Base-by-base conservation (phyloP, 2,797 vertebrate genomes). In the Lophius americanus region DNA sequence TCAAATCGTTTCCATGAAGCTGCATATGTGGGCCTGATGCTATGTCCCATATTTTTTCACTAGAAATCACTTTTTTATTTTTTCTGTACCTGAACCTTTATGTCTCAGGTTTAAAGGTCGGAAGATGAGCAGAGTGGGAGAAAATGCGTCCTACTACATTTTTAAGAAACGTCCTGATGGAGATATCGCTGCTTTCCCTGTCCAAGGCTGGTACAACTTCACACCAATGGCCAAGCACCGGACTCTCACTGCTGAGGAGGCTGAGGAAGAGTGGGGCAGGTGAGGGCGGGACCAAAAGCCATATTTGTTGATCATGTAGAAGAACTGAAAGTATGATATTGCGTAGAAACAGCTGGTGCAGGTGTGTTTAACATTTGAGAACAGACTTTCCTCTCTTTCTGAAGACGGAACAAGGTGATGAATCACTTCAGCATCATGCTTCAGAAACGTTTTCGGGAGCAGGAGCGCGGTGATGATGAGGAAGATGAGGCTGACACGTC, bases 361-460 rank as follows among this genome's bases (percentile, higher is more conserved):
- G 9, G 0, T 33, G 23, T 23, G 23, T 23, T 23, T 23, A 12
- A 63, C 53, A 9, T 0, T 61, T 36, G 2, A 60, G 13, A 2
- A 52, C 2, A 35, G 1, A 9, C 49, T 2, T 3, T 51, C 0
- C 6, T 1, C 1, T 36, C 1, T 23, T 44, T 12, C 46, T 58
- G 0, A 75, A 98, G 96, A 87, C 93, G 96, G 68, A 97, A 97
- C 91, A 98, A 97, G 74, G 95, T 98, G 49, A 92, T 97, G 70
- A 98, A 98, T 87, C 96, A 97, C 91, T 98, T 98, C 90, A 97
- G 93, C 89, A 98, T 98, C 86, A 97, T 98, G 96, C 95, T 97
- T 74, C 96, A 98, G 88, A 93, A 95, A 43, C 94, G 96, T 4
- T 89, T 97, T 36, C 92, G 95, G 60, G 96, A 96, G 81, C 93